Evolutionary conservation across 2,797 vertebrate species (phyloP).

Genomic region (Lacerta agilis): DNA sequence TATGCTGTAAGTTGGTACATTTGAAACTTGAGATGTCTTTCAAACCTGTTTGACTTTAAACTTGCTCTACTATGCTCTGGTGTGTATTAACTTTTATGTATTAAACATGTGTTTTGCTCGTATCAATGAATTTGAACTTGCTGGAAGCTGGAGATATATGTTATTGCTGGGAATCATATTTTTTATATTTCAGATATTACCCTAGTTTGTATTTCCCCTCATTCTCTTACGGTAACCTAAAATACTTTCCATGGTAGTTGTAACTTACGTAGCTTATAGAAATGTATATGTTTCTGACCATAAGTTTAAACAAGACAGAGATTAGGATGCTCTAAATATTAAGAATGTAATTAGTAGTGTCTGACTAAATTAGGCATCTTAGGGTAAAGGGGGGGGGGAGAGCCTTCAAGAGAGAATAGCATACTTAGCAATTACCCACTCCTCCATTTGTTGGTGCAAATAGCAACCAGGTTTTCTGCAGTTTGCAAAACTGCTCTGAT

Average conservation of each 20-base stretch:
- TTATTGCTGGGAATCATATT: neutral
- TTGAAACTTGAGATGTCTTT: conserved; percentile 7
- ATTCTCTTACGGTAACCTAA: neutral
- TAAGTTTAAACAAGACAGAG: neutral
- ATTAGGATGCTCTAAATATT: neutral
- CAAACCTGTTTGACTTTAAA: neutral
- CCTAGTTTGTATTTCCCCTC: neutral
- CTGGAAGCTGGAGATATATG: neutral
- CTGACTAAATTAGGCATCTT: too few species aligned
- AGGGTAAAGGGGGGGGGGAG: too few species aligned
- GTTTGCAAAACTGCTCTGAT: too few species aligned
- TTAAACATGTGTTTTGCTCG: neutral
- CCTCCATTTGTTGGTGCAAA: too few species aligned
- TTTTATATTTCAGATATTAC: neutral
- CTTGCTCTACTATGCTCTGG: neutral
- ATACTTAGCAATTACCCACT: too few species aligned
- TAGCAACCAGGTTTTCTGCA: too few species aligned
- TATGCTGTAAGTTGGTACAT: conserved; percentile 83
- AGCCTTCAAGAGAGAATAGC: too few species aligned
- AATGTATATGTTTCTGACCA: neutral
- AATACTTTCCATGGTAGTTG: neutral
- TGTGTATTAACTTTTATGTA: neutral
- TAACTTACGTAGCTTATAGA: neutral
- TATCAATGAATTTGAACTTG: neutral
- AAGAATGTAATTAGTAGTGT: too few species aligned